Evolutionary conservation across 1,140 invertebrate species (phyloP), one percentile per base, ranked within the genome.

Genomic region (Metopolophium dirhodum): DNA sequence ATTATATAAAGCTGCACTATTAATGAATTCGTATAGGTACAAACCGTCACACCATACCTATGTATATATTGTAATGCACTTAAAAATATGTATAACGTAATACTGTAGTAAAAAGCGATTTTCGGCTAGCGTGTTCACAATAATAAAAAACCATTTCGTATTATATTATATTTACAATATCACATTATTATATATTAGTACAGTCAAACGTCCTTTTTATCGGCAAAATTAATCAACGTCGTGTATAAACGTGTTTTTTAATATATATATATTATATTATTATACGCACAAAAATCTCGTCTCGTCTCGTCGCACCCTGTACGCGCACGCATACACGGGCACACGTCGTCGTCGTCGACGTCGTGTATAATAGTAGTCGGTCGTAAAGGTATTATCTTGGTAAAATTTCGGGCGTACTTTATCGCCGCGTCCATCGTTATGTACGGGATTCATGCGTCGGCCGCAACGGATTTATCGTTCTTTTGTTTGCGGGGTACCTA

Each of bases 401-500:
- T 90, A 45, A 61, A 68, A 90, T 90, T 90, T 90, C 89, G 89
- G 37, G 37, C 54, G 57, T 90, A 90, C 89, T 90, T 90, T 90
- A 90, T 90, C 89, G 89, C 26, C 57, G 11, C 89, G 89, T 90
- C 89, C 89, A 68, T 90, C 89, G 89, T 68, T 49, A 37, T 49
- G 37, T 87, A 87, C 45, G 18, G 87, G 47, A 89, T 89, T 54
- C 88, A 47, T 41, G 88, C 88, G 88, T 41, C 88, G 88, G 88
- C 22, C 49, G 88, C 88, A 89, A 89, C 35, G 88, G 88, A 90
- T 90, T 90, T 90, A 90, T 90, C 54, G 89, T 90, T 90, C 89
- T 90, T 90, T 90, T 90, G 89, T 90, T 90, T 41, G 89, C 54
- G 51, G 61, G 61, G 30, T n/a, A 77, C 30, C 61, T 77, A 77